Conservation (phyloP, 1,140 invertebrate species). For the Eumaeus atala region DNA sequence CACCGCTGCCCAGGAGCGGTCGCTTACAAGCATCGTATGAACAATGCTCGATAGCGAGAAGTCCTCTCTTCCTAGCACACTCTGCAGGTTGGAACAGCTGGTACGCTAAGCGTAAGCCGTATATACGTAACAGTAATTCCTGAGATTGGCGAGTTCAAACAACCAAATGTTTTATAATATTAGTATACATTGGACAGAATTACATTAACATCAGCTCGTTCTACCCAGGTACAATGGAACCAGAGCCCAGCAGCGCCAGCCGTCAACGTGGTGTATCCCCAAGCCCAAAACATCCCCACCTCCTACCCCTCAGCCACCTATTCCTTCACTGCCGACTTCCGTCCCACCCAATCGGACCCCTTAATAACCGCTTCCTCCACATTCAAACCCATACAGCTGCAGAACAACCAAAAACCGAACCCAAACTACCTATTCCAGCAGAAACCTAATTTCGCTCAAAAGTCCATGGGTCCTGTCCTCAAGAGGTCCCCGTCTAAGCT, state of each 20-base stretch:
- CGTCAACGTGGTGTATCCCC: conserved; percentile 77
- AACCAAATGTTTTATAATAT: no score
- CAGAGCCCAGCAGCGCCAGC: conserved; percentile 74
- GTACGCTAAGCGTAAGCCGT: no score
- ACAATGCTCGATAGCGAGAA: no score
- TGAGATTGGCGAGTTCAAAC: no score
- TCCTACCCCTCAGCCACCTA: conserved; percentile 81
- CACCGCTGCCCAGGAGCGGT: no score
- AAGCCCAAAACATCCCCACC: conserved; percentile 76
- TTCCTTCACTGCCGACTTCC: conserved; percentile 86
- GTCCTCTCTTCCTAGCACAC: no score
- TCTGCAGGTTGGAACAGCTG: no score
- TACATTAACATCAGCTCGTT: background rate
- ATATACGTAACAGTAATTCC: no score
- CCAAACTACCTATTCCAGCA: conserved; percentile 58
- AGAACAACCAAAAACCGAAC: conserved; percentile 56
- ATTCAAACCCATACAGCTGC: conserved; percentile 63
- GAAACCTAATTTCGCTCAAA: conserved; percentile 49
- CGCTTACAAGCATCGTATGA: no score
- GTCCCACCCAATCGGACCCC: conserved; percentile 75
- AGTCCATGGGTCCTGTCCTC: conserved; percentile 36
- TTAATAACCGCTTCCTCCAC: conserved; percentile 67
- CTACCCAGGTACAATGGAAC: conserved; percentile 79
- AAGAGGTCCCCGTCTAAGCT: conserved; percentile 55
- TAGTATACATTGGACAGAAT: background rate